Evolutionary conservation across 2,888 invertebrate species (phyloP).

Genomic region (Thymelicus sylvestris): DNA sequence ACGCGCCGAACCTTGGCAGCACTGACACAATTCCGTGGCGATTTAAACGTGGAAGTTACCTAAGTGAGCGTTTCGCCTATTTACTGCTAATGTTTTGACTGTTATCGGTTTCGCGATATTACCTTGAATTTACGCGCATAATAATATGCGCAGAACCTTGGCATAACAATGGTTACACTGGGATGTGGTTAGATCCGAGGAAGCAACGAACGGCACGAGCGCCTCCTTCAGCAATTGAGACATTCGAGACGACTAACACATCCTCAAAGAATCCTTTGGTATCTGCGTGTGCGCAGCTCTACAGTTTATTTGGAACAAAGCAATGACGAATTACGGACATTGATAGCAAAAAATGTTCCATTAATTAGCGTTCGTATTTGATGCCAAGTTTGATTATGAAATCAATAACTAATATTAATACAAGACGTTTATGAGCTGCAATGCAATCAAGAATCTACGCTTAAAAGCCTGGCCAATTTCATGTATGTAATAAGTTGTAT

Average conservation of each 20-base stretch:
- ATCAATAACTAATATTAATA: neutral
- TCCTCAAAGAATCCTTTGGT: neutral
- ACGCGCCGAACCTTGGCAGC: conserved; percentile 28
- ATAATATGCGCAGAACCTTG: neutral
- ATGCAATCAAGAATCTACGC: neutral
- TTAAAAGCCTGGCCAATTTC: too few relatives aligned
- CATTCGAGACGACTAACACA: too few relatives aligned
- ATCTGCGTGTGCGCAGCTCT: neutral
- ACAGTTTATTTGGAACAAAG: neutral
- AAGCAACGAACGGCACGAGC: neutral
- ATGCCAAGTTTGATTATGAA: neutral
- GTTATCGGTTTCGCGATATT: conserved; percentile 5
- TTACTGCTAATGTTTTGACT: conserved; percentile 6
- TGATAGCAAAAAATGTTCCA: neutral
- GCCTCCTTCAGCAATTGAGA: neutral
- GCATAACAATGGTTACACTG: neutral
- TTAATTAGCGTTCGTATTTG: neutral
- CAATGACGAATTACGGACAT: neutral
- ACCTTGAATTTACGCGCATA: conserved; percentile 2
- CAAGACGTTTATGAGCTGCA: neutral
- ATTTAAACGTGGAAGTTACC: conserved; percentile 11
- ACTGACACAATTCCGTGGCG: conserved; percentile 25
- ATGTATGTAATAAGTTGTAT: too few relatives aligned
- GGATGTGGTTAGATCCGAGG: neutral
- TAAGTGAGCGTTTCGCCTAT: conserved; percentile 9